Evolutionary conservation across 2,113 vertebrate species (phyloP).

Genomic region (Protobothrops flavoviridis): DNA sequence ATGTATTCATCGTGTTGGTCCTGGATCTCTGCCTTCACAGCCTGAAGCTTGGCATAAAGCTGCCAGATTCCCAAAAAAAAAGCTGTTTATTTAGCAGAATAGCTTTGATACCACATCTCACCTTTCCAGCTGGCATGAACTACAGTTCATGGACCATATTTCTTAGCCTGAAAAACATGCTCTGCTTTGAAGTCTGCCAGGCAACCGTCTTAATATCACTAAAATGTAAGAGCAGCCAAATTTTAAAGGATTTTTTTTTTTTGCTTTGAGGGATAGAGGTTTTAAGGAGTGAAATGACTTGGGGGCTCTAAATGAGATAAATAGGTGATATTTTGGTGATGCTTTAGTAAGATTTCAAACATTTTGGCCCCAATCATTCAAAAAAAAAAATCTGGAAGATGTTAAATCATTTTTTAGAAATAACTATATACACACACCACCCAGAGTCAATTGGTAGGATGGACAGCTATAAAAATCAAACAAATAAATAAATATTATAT

Average conservation of each 20-base stretch:
- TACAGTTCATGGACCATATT: neutral
- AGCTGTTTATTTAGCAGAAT: neutral
- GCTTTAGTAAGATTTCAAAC: neutral
- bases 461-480: neutral
- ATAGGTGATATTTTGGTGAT: neutral
- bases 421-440: neutral
- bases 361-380: neutral
- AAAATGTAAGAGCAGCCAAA: neutral
- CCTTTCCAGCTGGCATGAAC: neutral
- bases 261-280: neutral
- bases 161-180: neutral
- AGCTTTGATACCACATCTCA: neutral
- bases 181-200: neutral
- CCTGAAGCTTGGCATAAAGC: conserved; percentile 90
- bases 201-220: neutral
- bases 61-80: conserved; percentile 49
- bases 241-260: neutral
- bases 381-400: neutral
- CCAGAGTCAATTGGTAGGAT: neutral
- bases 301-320: neutral
- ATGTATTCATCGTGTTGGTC: conserved; percentile 92
- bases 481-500: too few species aligned
- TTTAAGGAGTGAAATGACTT: neutral
- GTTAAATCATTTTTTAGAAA: neutral
- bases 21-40: conserved; percentile 88